Evolutionary conservation across 2,888 invertebrate species (phyloP).

Genomic region (Luffia ferchaultella): DNA sequence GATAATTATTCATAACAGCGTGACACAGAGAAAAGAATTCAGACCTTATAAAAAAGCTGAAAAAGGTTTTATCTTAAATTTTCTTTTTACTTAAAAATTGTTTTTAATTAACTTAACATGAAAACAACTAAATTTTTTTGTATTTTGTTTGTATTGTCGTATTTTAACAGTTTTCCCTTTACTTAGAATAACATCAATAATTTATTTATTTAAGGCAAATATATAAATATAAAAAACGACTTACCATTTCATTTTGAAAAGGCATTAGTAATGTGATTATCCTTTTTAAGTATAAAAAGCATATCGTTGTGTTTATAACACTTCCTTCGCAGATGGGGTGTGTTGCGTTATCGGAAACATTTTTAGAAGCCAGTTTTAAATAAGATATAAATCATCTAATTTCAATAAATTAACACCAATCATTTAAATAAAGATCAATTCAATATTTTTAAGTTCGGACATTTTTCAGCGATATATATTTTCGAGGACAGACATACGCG

Average conservation of each 20-base stretch:
- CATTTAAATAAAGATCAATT: too few species aligned
- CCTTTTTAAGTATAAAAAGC: constrained; percentile 39
- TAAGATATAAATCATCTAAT: not conserved
- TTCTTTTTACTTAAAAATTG: not conserved
- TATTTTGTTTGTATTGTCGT: too few species aligned
- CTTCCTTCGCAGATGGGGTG: constrained; percentile 27
- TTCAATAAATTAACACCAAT: too few species aligned
- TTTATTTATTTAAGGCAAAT: too few species aligned
- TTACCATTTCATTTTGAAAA: constrained; percentile 56
- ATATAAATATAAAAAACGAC: too few species aligned
- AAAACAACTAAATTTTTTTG: not conserved
- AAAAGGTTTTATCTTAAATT: not conserved
- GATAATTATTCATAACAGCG: too few species aligned
- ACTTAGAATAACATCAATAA: too few species aligned
- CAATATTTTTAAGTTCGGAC: not conserved
- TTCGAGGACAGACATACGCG: not conserved
- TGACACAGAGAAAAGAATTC: too few species aligned
- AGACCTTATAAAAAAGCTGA: too few species aligned
- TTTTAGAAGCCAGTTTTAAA: not conserved
- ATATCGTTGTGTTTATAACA: constrained; percentile 50
- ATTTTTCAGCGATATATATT: not conserved
- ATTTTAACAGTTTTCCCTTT: too few species aligned
- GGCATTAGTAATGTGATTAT: constrained; percentile 49
- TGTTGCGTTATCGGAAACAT: not conserved
- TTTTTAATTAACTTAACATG: not conserved